Evolutionary conservation across 2,113 vertebrate species (phyloP).

Genomic region (Chunga burmeisteri): DNA sequence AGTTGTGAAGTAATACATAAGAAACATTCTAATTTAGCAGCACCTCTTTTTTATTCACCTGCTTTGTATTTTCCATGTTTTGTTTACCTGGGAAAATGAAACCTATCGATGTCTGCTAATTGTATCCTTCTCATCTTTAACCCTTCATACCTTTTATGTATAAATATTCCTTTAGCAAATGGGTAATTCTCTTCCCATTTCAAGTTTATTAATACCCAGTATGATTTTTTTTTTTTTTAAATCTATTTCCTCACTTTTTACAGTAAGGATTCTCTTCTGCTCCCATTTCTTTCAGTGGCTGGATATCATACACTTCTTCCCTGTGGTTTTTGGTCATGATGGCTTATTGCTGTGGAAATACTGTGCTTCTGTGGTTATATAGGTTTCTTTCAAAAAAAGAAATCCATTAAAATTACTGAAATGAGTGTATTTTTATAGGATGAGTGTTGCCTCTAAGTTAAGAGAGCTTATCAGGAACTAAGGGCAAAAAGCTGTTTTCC

Average conservation of each 20-base stretch:
- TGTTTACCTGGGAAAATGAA: not conserved
- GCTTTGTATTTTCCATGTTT: not conserved
- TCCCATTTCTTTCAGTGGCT: not conserved
- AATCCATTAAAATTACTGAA: not conserved
- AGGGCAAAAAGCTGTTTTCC: not conserved
- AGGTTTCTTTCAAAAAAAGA: not conserved
- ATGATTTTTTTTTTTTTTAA: not conserved
- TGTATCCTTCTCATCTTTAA: not conserved
- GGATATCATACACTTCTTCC: not conserved
- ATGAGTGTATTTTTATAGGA: not conserved
- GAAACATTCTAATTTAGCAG: not conserved
- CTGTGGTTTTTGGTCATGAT: not conserved
- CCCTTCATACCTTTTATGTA: not conserved
- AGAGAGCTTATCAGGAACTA: not conserved
- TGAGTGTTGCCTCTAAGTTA: not conserved
- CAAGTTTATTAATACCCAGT: not conserved
- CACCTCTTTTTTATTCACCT: not conserved
- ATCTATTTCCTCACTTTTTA: not conserved
- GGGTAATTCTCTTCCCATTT: not conserved
- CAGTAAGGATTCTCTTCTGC: not conserved
- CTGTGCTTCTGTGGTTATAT: not conserved
- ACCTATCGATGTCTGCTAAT: not conserved
- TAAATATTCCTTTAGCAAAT: not conserved
- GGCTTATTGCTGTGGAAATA: not conserved
- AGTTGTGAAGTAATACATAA: not conserved